Conservation (phyloP, 2,888 invertebrate genomes). For the Andrena minutula region DNA sequence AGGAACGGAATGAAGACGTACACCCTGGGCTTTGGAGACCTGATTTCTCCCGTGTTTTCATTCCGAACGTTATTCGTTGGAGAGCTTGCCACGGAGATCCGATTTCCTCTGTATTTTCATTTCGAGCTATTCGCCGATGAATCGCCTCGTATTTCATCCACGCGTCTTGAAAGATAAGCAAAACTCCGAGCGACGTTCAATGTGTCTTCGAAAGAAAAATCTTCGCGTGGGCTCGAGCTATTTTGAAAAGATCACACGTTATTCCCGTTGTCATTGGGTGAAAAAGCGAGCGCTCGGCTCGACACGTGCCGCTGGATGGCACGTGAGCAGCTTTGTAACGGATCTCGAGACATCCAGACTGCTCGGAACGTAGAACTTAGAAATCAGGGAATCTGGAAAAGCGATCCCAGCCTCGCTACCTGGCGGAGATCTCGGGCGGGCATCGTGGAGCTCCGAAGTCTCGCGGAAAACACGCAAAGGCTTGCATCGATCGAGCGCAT, state of each 20-base stretch:
- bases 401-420: not conserved
- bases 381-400: not conserved
- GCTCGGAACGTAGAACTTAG: not conserved
- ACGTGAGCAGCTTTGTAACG: not conserved
- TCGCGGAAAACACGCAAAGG: not conserved
- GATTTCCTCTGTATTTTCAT: not conserved
- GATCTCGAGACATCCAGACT: too few relatives aligned
- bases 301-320: not conserved
- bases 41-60: constrained; percentile 10
- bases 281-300: not conserved
- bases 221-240: not conserved
- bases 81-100: not conserved
- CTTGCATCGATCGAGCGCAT: not conserved
- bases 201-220: constrained; percentile 4
- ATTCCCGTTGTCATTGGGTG: not conserved
- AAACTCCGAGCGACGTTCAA: not conserved
- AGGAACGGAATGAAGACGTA: constrained; percentile 22
- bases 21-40: not conserved
- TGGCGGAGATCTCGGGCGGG: not conserved
- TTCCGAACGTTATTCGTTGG: not conserved
- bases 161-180: not conserved
- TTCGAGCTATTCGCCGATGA: not conserved
- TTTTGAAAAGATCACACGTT: not conserved
- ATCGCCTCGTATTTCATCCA: not conserved
- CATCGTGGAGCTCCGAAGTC: not conserved